Evolutionary conservation across 2,797 vertebrate species (phyloP).

Genomic region (Sus cebifrons): DNA sequence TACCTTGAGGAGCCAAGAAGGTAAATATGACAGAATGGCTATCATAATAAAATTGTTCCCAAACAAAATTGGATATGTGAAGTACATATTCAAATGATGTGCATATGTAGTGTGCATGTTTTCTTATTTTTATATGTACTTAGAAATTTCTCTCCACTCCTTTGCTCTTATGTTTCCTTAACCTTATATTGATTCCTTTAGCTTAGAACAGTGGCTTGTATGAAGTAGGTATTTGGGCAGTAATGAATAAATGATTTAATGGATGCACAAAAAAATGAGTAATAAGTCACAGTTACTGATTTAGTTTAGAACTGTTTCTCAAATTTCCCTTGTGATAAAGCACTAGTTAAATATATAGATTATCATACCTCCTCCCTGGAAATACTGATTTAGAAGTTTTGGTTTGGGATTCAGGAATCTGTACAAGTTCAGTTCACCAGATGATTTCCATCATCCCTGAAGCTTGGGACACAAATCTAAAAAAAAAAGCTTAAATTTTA

Average conservation of each 20-base stretch:
- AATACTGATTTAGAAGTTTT: neutral
- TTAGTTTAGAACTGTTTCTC: slow-evolving; percentile 24
- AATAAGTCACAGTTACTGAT: neutral
- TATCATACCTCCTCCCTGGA: neutral
- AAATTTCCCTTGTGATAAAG: slow-evolving; percentile 21
- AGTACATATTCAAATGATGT: neutral
- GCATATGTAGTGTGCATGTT: neutral
- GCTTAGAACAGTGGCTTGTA: neutral
- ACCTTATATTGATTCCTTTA: neutral
- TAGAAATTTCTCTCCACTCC: neutral
- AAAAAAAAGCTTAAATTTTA: slow-evolving; percentile 13
- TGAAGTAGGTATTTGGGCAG: neutral
- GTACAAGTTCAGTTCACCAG: neutral
- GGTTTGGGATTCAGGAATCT: neutral
- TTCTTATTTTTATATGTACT: slow-evolving; percentile 15
- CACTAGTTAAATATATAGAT: neutral
- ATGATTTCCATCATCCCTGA: neutral
- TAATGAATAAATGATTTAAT: slow-evolving; percentile 8
- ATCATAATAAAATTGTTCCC: neutral
- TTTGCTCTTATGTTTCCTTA: neutral
- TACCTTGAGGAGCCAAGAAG: slow-evolving; percentile 12
- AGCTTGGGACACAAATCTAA: neutral
- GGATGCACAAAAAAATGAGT: neutral
- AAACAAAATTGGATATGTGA: neutral
- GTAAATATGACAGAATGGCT: neutral